Base-by-base conservation (phyloP, 2,113 vertebrate species). In the Aptenodytes patagonicus region DNA sequence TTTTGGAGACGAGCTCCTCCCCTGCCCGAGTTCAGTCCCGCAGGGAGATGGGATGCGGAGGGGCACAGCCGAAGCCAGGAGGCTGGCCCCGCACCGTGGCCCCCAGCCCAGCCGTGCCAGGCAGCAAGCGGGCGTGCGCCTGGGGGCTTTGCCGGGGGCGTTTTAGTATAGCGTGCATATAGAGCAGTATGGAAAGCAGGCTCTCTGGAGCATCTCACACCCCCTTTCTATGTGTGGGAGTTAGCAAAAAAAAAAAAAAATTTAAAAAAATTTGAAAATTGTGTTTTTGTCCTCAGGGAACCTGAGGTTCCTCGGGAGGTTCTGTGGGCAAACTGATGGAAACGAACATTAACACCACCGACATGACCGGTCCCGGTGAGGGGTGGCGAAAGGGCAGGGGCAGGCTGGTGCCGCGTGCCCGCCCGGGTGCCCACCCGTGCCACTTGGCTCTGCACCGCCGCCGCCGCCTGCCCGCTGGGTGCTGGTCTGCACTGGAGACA, bases 361-460 rank as follows among this genome's bases (percentile, higher is more conserved):
- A 2, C 34, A 1, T 0, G 40, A 9, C 17, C 4, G 2, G 40
- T 46, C 34, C 13, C 9, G 3, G 25, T 2, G 2, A 62, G 19
- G 32, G 17, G 13, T 32, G 32, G 47, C 6, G 5, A 46, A 20
- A 29, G 40, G 51, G 51, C 71, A 19, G 47, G 17, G 38, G 4
- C 9, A 3, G 22, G 54, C 51, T 26, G 58, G 21, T 24, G 26
- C 34, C 6, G 10, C 2, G 17, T 28, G 54, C 72, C 34, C 5
- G 2, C 17, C 17, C 5, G 12, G 9, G 19, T 40, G 69, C 66
- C 66, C 66, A 13, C 22, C 60, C 17, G 25, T 28, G 65, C 49
- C 6, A 4, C 6, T 11, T 6, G 24, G 46, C 34, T 19, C 46
- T 20, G 68, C 24, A 3, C n/a, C 6, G 17, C 25, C 0, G 4